Evolutionary conservation across 2,888 invertebrate species (phyloP).

Genomic region (Drosophila greeni): DNA sequence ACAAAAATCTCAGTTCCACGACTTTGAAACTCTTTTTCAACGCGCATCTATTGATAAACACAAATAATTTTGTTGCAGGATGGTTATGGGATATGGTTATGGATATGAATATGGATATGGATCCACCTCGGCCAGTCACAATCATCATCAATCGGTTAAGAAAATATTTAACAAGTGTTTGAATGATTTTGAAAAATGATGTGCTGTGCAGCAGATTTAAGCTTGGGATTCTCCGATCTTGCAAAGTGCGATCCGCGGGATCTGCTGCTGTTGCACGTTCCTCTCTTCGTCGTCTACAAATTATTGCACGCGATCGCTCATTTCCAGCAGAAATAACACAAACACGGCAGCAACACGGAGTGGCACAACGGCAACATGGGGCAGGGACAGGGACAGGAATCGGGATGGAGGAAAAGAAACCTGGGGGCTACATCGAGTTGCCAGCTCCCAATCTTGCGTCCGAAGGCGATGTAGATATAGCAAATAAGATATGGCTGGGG

Average conservation of each 20-base stretch:
- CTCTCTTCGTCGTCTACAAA: conserved; percentile 60
- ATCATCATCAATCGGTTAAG: conserved; percentile 75
- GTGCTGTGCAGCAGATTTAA: conserved; percentile 47
- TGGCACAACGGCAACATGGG: conserved; percentile 20
- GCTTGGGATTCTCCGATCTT: conserved; percentile 2
- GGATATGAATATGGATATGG: conserved; percentile 11
- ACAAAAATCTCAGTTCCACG: conserved; percentile 27
- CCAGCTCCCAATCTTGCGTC: conserved; percentile 41
- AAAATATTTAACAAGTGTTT: conserved; percentile 78
- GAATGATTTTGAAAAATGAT: conserved; percentile 78
- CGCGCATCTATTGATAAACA: conserved; percentile 67
- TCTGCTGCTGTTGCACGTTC: conserved; percentile 6
- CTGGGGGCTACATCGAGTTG: conserved; percentile 43
- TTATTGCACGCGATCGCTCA: conserved; percentile 72
- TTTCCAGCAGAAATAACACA: conserved; percentile 71
- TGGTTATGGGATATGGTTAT: conserved; percentile 4
- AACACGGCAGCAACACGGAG: conserved; percentile 55
- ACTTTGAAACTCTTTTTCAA: conserved; percentile 38
- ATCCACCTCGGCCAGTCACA: conserved; percentile 55
- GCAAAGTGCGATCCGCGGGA: neutral
- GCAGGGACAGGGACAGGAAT: neutral
- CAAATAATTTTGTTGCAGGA: conserved; percentile 59
- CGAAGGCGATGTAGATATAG: conserved; percentile 71
- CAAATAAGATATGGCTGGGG: conserved; percentile 69
- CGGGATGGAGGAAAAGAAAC: neutral